phyloP scores from a whole-genome alignment of 2,113 vertebrate species.

The Orthochromis malagaraziensis region DNA sequence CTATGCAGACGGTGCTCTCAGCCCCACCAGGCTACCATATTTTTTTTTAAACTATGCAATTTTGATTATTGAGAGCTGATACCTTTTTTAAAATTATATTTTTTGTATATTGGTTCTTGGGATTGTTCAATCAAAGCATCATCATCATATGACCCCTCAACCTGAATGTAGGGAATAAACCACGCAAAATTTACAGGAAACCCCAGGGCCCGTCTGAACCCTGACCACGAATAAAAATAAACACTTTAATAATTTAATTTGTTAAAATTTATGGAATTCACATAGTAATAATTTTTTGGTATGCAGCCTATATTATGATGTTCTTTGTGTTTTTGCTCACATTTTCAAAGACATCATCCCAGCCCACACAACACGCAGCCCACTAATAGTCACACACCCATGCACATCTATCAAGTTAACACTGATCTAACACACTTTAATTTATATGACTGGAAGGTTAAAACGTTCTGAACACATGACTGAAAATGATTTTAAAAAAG shows the following conservation, averaged over 20 bases:
- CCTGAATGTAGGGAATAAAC: not conserved
- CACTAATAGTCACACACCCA: not conserved
- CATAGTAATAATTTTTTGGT: accelerated
- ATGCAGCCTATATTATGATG: not conserved
- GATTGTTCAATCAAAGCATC: not conserved
- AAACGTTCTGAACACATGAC: not conserved
- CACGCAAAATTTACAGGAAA: accelerated
- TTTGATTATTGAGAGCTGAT: not conserved
- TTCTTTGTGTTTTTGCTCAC: not conserved
- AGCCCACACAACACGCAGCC: not conserved
- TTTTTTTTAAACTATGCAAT: not conserved
- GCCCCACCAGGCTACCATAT: accelerated
- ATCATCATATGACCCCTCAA: not conserved
- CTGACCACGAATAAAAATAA: not conserved
- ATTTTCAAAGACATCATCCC: not conserved
- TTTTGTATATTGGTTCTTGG: not conserved
- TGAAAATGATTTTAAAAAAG: not conserved
- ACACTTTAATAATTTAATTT: not conserved
- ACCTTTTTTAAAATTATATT: not conserved
- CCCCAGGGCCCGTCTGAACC: not conserved
- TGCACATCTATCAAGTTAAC: not conserved
- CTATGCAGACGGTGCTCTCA: not conserved
- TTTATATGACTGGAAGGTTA: accelerated
- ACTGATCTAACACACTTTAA: not conserved
- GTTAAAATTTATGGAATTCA: not conserved